Base-by-base conservation (phyloP, 2,113 vertebrate species). In the Actenoides lindsayi region DNA sequence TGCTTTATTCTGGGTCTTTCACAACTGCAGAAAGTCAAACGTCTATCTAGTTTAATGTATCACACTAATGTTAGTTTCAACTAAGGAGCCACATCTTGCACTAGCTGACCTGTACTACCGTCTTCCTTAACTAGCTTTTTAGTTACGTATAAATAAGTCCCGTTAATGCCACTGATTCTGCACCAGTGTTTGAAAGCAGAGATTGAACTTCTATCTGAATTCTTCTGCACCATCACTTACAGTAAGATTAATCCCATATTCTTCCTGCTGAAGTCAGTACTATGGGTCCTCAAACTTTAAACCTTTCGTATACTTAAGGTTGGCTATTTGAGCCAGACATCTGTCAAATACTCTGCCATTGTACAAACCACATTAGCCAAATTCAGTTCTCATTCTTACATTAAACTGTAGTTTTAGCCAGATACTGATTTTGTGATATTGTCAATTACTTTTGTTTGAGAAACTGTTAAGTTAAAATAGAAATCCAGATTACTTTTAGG, bases 101-200 rank as follows among this genome's bases (percentile, higher is more conserved):
- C 54, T 62, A 60, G 24, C n/a, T 81, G 50, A 16, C 23, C n/a
- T 1, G 0, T 44, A 56, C 8, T 44, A 37, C 3, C 20, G 18
- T 18, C 17, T n/a, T 42, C 18, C 21, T 68, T 60, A 53, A 37
- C 8, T 46, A 64, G 23, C 11, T 67, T 80, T 67, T 25, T 42
- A 33, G 39, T 44, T 54, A 18, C 37, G 11, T 11, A 5, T 19
- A 9, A 76, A 41, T 57, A 54, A 77, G 53, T 70, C 11, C 44
- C 2, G 1, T 50, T 67, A 51, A 56, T 25, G 20, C 2, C 17
- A 2, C 9, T 11, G 41, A 39, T 51, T 70, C 14, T 12, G 42
- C 17, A 42, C 2, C 6, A 24, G 9, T 0, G 0, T 6, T 56
- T 62, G 24, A 27, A 11, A 14, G 8, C 1, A 54, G 37, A n/a